phyloP scores from a whole-genome alignment of 2,888 invertebrate species.

The Tubulanus polymorphus region DNA sequence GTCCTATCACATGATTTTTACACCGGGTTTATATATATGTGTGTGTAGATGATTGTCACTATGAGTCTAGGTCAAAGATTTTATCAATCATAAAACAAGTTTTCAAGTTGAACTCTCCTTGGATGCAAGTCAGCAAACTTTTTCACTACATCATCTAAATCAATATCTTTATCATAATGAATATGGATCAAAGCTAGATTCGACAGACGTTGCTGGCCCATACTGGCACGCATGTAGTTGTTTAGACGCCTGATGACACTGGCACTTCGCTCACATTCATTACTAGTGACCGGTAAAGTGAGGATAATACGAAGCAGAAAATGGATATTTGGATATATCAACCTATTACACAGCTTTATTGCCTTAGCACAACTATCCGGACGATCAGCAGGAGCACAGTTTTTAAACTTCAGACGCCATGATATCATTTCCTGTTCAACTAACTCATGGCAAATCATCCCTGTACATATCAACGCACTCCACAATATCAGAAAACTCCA shows the following conservation, averaged over 20 bases:
- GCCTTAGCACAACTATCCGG: not conserved
- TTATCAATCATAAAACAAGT: no score
- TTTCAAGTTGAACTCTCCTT: not conserved
- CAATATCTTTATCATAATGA: constrained; percentile 8
- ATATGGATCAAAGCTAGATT: constrained; percentile 5
- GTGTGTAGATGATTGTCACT: no score
- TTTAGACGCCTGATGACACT: constrained; percentile 3
- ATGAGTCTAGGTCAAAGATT: no score
- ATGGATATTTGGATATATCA: constrained; percentile 6
- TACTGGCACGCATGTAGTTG: constrained; percentile 3
- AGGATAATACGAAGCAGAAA: constrained; percentile 3
- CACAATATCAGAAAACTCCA: no score
- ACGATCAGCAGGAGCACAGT: not conserved
- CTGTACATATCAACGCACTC: constrained; percentile 2
- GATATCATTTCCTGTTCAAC: constrained; percentile 2
- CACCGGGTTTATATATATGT: no score
- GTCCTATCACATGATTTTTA: no score
- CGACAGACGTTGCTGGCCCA: constrained; percentile 3
- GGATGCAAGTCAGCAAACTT: constrained; percentile 2
- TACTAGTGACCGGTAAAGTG: not conserved
- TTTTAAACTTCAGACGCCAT: constrained; percentile 4
- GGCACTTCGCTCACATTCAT: constrained; percentile 7
- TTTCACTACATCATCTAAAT: constrained; percentile 5
- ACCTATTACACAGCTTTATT: constrained; percentile 5
- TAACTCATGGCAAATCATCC: constrained; percentile 5